These are phyloP conservation scores for Cotesia chilonis DNA, from an alignment of 1,140 invertebrate genomes.

Conservation along the genomic window DNA sequence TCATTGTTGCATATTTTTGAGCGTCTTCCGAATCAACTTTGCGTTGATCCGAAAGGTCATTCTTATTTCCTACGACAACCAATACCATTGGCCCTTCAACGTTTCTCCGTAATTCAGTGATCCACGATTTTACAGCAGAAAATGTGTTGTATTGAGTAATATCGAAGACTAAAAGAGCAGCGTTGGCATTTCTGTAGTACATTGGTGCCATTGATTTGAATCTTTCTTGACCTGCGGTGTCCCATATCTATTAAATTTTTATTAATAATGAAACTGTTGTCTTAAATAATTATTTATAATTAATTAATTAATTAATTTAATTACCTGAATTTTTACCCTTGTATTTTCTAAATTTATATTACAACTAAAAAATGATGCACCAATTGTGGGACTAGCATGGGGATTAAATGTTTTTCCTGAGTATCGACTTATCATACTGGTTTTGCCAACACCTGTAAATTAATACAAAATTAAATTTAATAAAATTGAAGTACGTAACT, in stretches of 20 bases:
- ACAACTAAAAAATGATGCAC: constrained; percentile 88
- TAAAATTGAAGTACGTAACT: constrained; percentile 6
- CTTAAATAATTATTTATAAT: not conserved
- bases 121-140: constrained; percentile 79
- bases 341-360: constrained; percentile 77
- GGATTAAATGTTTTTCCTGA: constrained; percentile 79
- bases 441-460: constrained; percentile 84
- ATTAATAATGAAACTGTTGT: not conserved
- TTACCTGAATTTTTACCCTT: constrained; percentile 78
- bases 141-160: constrained; percentile 80
- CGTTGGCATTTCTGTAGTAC: constrained; percentile 92
- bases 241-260: constrained; percentile 75
- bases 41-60: constrained; percentile 74
- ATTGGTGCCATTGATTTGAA: constrained; percentile 90
- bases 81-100: constrained; percentile 79
- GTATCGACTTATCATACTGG: constrained; percentile 82
- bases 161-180: constrained; percentile 87
- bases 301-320: constrained; percentile 54
- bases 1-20: constrained; percentile 78
- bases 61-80: constrained; percentile 86
- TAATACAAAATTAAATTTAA: constrained; percentile 16
- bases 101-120: constrained; percentile 80
- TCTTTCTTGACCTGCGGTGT: constrained; percentile 83
- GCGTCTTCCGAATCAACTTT: constrained; percentile 77
- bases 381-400: constrained; percentile 82